Evolutionary conservation across 2,113 vertebrate species (phyloP), one percentile per base, ranked within the genome.

Genomic region (Tachysurus vachellii): DNA sequence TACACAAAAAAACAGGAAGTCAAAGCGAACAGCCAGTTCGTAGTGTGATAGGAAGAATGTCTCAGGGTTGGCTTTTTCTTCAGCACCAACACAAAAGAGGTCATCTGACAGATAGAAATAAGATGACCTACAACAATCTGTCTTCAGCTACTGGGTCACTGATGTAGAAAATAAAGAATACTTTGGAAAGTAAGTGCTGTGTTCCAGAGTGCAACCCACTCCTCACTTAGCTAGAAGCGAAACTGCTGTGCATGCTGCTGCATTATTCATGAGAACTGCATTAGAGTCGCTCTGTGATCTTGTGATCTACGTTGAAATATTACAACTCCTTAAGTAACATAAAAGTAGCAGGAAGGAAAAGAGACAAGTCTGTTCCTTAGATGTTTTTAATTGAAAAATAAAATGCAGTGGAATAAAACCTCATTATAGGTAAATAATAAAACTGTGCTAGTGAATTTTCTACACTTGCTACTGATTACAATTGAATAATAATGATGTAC

Each of bases 1-100:
- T 68, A 44, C 71, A 75, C 14, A 73, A 23, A 71, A 75, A 66
- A 82, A 86, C 89, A 90, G 87, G 87, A 88, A 90, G 82, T 57
- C 68, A 76, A 14, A 53, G 31, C 64, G n/a, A 70, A 71, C 61
- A 80, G 14, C 14, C 28, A 81, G 76, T 36, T 47, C 2, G 47
- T 50, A 44, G 56, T 56, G 23, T 23, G 13, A 80, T 1, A 68
- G 16, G n/a, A 31, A 66, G 1, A 9, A 42, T 47, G 42, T n/a
- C 73, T 76, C 7, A 6, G 28, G 31, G 28, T 7, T 80, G 28
- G 10, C 28, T 42, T 80, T 79, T 23, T 59, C 17, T 80, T 59
- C 19, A 36, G 13, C 31, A 59, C 4, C 14, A 76, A 26, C 31
- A 47, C 36, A 26, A 42, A 47, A 76, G 0, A 61, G 56, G 70